Conservation (phyloP, 2,888 invertebrate species). For the Pristionchus arcanus region DNA sequence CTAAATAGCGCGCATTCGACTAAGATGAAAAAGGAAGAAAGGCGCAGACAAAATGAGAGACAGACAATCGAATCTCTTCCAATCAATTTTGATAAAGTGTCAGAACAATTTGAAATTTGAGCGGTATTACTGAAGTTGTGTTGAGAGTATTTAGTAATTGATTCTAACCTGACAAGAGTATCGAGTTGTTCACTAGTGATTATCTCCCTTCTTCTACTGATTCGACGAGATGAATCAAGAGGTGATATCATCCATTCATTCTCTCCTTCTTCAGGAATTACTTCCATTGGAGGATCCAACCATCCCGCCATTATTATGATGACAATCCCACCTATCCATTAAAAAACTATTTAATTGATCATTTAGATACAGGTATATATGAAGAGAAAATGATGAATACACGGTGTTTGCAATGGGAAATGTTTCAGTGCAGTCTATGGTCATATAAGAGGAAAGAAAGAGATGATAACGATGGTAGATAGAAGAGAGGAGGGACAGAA, state of each 20-base stretch:
- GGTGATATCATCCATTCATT: slow-evolving; percentile 9
- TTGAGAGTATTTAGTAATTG: neutral
- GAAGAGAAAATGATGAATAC: neutral
- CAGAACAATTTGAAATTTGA: no score
- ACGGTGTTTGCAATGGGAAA: neutral
- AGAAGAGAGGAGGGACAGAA: no score
- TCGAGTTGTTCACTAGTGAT: slow-evolving; percentile 78
- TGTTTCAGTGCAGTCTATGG: no score
- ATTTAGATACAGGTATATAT: no score
- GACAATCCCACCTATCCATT: neutral
- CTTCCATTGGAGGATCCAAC: slow-evolving; percentile 55
- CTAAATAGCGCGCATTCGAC: no score
- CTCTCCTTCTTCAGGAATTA: slow-evolving; percentile 54
- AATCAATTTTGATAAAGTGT: no score
- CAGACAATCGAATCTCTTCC: no score
- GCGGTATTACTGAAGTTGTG: no score
- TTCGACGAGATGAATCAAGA: slow-evolving; percentile 57
- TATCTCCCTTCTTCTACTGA: slow-evolving; percentile 70
- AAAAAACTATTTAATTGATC: neutral
- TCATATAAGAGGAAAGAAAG: neutral
- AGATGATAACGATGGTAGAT: no score
- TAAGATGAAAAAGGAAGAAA: no score
- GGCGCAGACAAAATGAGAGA: no score
- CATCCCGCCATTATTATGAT: slow-evolving; percentile 38
- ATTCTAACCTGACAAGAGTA: slow-evolving; percentile 75